Evolutionary conservation across 92 coral and sea anemone species (phyloP).

Genomic region (Zoanthus solanderi): DNA sequence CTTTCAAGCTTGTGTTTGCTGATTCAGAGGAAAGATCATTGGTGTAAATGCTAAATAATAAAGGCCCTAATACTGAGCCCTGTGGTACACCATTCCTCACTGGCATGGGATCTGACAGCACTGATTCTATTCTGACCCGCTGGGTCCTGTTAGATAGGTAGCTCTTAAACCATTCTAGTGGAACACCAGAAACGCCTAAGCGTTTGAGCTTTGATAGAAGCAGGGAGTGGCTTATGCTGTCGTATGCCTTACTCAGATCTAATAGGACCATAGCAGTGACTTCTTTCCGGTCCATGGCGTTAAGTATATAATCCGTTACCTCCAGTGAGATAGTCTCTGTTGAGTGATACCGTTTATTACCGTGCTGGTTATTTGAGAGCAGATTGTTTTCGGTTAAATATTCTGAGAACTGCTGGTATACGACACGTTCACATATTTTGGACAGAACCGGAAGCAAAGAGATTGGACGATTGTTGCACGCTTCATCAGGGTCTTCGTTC

Average conservation of each 20-base stretch:
- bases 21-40: conserved; percentile 13
- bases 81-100: conserved; percentile 34
- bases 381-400: conserved; percentile 7
- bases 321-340: conserved; percentile 28
- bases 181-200: conserved; percentile 17
- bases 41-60: conserved; percentile 26
- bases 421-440: conserved; percentile 39
- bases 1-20: background rate
- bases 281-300: conserved; percentile 37
- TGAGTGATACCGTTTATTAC: conserved; percentile 17
- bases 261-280: conserved; percentile 49
- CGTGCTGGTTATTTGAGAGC: conserved; percentile 15
- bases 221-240: conserved; percentile 46
- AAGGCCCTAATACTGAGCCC: conserved; percentile 37
- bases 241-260: conserved; percentile 27
- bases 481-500: conserved; percentile 43
- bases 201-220: conserved; percentile 26
- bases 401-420: conserved; percentile 28
- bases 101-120: conserved; percentile 24
- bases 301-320: conserved; percentile 30
- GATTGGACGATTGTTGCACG: conserved; percentile 60
- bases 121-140: conserved; percentile 23
- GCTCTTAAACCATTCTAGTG: conserved; percentile 35
- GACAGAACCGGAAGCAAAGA: conserved; percentile 59
- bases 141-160: conserved; percentile 32